Conservation (phyloP, 2,113 vertebrate species). For the Lontra canadensis region DNA sequence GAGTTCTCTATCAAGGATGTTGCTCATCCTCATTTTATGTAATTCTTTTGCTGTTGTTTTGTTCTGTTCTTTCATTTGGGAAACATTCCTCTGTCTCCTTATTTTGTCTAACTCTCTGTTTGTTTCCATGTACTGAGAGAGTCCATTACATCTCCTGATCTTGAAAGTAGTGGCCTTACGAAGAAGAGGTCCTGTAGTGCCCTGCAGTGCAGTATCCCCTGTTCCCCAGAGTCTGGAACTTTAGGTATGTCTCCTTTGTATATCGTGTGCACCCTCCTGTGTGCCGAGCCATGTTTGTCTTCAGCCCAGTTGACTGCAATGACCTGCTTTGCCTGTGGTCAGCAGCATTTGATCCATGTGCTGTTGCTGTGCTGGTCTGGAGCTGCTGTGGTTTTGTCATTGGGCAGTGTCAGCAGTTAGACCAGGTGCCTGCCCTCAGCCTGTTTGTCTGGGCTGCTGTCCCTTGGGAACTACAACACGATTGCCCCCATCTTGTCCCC, state of each 20-base stretch:
- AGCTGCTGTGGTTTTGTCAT: background rate
- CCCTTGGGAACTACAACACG: background rate
- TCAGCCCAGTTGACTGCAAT: background rate
- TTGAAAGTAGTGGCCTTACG: background rate
- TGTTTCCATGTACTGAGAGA: background rate
- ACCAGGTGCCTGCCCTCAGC: background rate
- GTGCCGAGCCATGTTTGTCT: background rate
- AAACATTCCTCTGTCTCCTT: background rate
- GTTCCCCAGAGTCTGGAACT: background rate
- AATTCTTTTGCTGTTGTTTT: background rate
- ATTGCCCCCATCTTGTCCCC: background rate
- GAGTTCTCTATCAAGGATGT: background rate
- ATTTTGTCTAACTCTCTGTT: background rate
- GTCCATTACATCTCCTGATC: background rate
- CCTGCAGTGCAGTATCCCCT: background rate
- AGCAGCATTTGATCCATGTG: background rate
- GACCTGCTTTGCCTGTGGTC: background rate
- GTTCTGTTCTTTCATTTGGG: background rate
- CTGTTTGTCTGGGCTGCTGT: background rate
- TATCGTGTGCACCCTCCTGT: background rate
- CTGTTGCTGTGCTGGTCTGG: background rate
- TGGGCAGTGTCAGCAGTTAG: background rate
- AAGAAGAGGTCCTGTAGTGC: background rate
- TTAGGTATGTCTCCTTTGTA: no score
- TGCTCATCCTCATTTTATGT: background rate